Evolutionary conservation across 2,113 vertebrate genomes (phyloP), one percentile per base, ranked within the genome.

Genomic region (Cygnus buccinator): DNA sequence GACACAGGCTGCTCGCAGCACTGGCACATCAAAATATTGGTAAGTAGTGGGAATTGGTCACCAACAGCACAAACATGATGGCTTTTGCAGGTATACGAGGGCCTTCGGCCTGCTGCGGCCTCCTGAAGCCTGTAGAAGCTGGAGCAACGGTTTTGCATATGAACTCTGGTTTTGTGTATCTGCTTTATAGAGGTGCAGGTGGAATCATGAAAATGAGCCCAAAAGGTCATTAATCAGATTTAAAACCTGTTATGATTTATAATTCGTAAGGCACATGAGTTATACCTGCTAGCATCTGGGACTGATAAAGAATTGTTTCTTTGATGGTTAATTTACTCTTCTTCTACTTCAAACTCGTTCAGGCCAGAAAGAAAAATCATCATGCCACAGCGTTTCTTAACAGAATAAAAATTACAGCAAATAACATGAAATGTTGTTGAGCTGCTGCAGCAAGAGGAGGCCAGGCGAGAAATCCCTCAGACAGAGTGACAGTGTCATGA

Each of bases 21-120:
- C 21, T 2, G 1, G 50, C 59, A 25, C 46, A 35, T 22, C 15
- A 52, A 29, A 20, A 13, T 0, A 0, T 9, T 50, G 43, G n/a
- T 22, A 46, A 29, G 31, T 57, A 50, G 37, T 44, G 44, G 87
- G n/a, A 86, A 14, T 62, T 12, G 54, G 0, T 35, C 28, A 41
- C 41, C 39, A 29, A 5, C 88, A 68, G 29, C 77, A n/a, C 46
- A 89, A 6, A 39, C 35, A 50, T 58, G 82, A 6, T 71, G 46
- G 55, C 33, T 66, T 62, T 48, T 73, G 46, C 23, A 46, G 33
- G 41, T 41, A 1, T 22, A 1, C 3, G 15, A 29, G 48, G 29
- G 29, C 55, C 48, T 87, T 72, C 43, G 72, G 75, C 67, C 73
- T 78, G 44, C 14, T 20, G 19, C 31, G 17, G 29, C 41, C 57